Base-by-base conservation (phyloP, 2,113 vertebrate species). In the Morone chrysops region DNA sequence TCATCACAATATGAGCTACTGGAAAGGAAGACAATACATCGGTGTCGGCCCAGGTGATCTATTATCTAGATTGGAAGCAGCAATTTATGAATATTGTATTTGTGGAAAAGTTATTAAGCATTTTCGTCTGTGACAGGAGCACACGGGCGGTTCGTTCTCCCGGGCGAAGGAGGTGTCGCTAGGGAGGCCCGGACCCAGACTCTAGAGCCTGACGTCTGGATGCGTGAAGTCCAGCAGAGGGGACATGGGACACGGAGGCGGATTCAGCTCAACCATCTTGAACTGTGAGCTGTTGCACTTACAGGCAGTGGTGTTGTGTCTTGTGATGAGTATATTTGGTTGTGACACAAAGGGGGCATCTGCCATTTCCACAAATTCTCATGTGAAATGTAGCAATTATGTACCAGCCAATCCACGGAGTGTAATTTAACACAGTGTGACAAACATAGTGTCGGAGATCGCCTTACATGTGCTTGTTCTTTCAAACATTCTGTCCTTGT, bases 101-200 rank as follows among this genome's bases (percentile, higher is more conserved):
- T 31, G 31, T 31, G 31, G 31, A 31, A 31, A 31, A 31, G 31
- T 31, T 31, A 31, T 31, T 31, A 31, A 31, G 31, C 31, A 1
- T 40, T 47, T 43, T 25, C 51, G 14, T 90, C 6, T 90, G 1
- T 62, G 10, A 41, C 86, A 99, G 97, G 98, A 60, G 97, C 97
- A 0, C 98, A 99, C 0, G 96, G 98, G 0, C 93, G 96, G 20
- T 99, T 99, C 10, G 80, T 96, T 41, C 95, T 90, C 0, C 6
- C 66, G 6, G 95, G 82, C 0, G 94, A 94, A 5, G 96, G 95
- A 0, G 67, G 86, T 12, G 13, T 20, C 3, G 61, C 62, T 3
- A 93, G 97, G 31, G 97, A 99, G 81, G 97, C 97, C 0, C 95
- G 97, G n/a, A 97, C 97, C 38, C 98, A 99, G 95, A 98, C 95